Evolutionary conservation across 2,797 vertebrate species (phyloP), one percentile per base, ranked within the genome.

Genomic region (Vireo griseus): DNA sequence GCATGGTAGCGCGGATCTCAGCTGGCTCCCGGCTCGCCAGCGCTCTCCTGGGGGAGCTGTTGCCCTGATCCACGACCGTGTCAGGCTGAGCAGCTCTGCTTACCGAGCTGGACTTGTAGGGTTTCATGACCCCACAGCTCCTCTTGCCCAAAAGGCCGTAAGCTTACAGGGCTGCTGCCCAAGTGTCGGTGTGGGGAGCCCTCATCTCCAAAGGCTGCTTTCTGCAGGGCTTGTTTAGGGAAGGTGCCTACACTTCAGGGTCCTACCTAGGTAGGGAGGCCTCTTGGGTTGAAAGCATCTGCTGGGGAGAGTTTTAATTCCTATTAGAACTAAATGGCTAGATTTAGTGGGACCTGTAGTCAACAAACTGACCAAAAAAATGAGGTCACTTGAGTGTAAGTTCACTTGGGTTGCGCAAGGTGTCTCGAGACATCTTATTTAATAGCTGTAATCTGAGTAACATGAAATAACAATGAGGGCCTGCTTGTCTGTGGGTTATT

Each of bases 401-500:
- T 14, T 89, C 33, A 24, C 22, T 59, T 33, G 66, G 55, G 31
- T 51, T 91, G 37, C 33, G 59, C 48, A 73, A 72, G 79, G 87
- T 94, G 75, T 91, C 72, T 86, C 0, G 0, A 72, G 85, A 57
- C 22, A 0, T 63, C 47, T 71, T 65, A 57, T 42, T 88, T 83
- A 88, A 74, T 33, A 74, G 62, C 68, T 90, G 66, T 78, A 78
- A 84, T 88, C 16, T 35, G 54, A 92, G 47, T 50, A 88, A 61
- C 20, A 31, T 31, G 62, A 76, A 71, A 50, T 74, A 71, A 80
- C 87, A 92, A 25, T 84, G 74, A 78, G 76, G 28, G 50, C 57
- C 54, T 77, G 61, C 69, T 83, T 58, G 39, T 81, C 62, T 94
- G 87, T 90, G 95, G 75, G 42, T 90, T 90, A 90, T 75, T 54